Evolutionary conservation across 1,140 invertebrate genomes (phyloP).

Genomic region (Drosophila murphyi): DNA sequence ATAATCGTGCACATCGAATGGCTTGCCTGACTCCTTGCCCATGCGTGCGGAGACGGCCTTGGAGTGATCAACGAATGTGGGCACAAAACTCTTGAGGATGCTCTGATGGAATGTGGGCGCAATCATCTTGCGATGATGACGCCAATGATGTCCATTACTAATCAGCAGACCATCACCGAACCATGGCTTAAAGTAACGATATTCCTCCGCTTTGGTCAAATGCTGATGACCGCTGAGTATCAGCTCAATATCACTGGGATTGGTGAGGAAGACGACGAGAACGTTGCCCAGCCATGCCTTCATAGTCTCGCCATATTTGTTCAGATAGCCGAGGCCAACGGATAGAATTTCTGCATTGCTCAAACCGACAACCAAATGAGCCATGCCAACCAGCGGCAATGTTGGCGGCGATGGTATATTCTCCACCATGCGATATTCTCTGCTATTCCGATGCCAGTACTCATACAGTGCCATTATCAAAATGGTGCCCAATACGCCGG

Average conservation of each 20-base stretch:
- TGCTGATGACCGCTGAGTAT: constrained; percentile 90
- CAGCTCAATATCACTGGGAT: constrained; percentile 89
- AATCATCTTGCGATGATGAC: constrained; percentile 93
- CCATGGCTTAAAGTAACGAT: constrained; percentile 95
- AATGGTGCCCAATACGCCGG: constrained; percentile 63
- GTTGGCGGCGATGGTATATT: constrained; percentile 85
- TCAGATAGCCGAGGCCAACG: constrained; percentile 82
- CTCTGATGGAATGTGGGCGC: constrained; percentile 97
- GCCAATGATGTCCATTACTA: constrained; percentile 93
- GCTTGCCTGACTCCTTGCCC: constrained; percentile 87
- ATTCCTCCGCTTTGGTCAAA: constrained; percentile 92
- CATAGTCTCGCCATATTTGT: constrained; percentile 86
- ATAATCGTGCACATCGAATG: constrained; percentile 93
- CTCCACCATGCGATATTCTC: constrained; percentile 84
- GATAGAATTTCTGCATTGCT: constrained; percentile 86
- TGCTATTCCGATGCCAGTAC: constrained; percentile 72
- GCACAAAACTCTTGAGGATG: constrained; percentile 94
- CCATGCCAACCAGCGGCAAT: constrained; percentile 87
- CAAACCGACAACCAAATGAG: constrained; percentile 85
- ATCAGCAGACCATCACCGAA: constrained; percentile 94
- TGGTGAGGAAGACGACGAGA: constrained; percentile 87
- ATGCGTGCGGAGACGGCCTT: constrained; percentile 89
- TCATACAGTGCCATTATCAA: constrained; percentile 67
- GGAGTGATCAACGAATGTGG: constrained; percentile 94
- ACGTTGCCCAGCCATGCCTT: constrained; percentile 88